Base-by-base conservation (phyloP, 1,140 invertebrate genomes). In the Antheraea mylitta region DNA sequence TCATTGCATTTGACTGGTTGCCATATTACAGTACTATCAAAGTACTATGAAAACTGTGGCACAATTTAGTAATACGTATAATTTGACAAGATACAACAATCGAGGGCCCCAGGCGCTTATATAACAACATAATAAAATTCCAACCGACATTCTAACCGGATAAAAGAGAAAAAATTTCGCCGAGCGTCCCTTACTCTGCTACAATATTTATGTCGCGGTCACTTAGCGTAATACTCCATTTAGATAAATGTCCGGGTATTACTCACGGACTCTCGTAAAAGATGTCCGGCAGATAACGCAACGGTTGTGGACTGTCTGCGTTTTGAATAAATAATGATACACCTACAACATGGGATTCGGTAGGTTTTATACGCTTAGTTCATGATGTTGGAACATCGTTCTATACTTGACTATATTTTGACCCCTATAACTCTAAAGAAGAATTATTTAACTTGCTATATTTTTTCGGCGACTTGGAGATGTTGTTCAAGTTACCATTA, bases 181-280 rank as follows among this genome's bases (percentile, higher is more conserved):
- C 45, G 45, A 53, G 45, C 45, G 16, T 53, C 45, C 45, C 45
- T 53, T 16, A 53, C 60, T 37, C n/a, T 36, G 61, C 61, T 64
- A 36, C 48, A 68, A 66, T 60, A 68, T 68, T 72, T 58, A 72
- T 53, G 64, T 72, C 58, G 58, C 70, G 70, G 67, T 66, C 66
- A 68, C 58, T 68, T n/a, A 36, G 60, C 42, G 18, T 68, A 37
- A 72, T 61, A 48, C 63, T 58, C 58, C 62, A 66, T 72, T 66
- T 65, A 72, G 63, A 68, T 45, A 66, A 72, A 66, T 19, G 70
- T 62, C 70, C 62, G 59, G 67, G 66, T 64, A 68, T 72, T 60
- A 19, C 64, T 19, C 58, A 16, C 42, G 64, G 37, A 65, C 64
- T 38, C 64, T 65, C 64, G 64, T 65, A 65, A 65, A 65, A 61